Base-by-base conservation (phyloP, 2,113 vertebrate species). In the Sinocyclocheilus anshuiensis region DNA sequence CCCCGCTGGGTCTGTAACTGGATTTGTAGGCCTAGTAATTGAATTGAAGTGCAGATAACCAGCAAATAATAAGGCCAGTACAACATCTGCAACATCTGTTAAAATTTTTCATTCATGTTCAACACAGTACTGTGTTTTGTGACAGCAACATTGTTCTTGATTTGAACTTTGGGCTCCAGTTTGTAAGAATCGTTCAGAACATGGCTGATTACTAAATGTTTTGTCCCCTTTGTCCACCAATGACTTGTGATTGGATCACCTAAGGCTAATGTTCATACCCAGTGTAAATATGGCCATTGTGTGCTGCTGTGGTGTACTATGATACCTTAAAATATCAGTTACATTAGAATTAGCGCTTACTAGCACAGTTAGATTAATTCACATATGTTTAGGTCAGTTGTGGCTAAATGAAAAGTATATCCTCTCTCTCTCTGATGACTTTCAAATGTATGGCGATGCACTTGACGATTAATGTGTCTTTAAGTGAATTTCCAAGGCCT, bases 401-500 rank as follows among this genome's bases (percentile, higher is more conserved):
- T 20, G 18, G 15, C 16, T 0, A 78, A 78, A 59, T 36, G 7
- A 55, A 77, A 55, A 77, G 26, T 20, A 55, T 26, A 53, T 26
- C 8, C 9, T 16, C 6, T 3, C 2, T 3, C 2, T 53, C 45
- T 26, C 45, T 71, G 81, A 22, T 10, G 45, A 67, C 72, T 39
- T 42, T 57, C 45, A 53, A 55, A 67, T 57, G 18, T 78, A n/a
- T 42, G 26, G 63, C 42, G n/a, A 79, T 15, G 20, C 55, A 33
- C 67, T 33, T 90, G 86, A 92, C 90, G 93, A 95, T 92, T 90
- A 92, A 95, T 94, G 93, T 86, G 69, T 72, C 87, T 82, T 86
- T 90, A 93, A 91, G 91, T 93, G 92, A 94, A 93, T 90, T 86
- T 87, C 90, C 79, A 77, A 75, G 90, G 90, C 89, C 90, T 91